A percentile compares a stretch with the other conserved stretches of the same genome.
Evolutionary conservation across 2,888 invertebrate genomes (phyloP).

Genomic region (Cecidostiba fungosa): DNA sequence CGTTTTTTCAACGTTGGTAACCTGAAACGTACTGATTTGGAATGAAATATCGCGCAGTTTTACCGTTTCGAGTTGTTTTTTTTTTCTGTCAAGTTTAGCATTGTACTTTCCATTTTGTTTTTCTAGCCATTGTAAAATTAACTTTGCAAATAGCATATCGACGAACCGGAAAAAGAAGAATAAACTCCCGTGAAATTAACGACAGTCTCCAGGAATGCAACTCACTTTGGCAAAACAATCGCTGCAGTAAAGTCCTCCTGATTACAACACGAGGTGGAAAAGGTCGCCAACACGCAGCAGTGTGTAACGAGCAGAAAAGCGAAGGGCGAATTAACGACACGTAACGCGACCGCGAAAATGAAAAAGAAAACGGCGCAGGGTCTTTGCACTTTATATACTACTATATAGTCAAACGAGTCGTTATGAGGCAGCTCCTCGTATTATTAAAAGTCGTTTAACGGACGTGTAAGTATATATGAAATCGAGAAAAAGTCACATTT

Average conservation of each 20-base stretch:
- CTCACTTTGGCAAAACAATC: slow-evolving; percentile 2
- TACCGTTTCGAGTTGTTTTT: neutral
- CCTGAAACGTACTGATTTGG: neutral
- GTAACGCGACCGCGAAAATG: slow-evolving; percentile 3
- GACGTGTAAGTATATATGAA: neutral
- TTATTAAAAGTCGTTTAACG: slow-evolving; percentile 49
- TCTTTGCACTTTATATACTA: neutral
- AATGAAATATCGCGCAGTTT: neutral
- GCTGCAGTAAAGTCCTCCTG: slow-evolving; percentile 8
- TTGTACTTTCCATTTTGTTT: neutral
- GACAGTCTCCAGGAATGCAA: neutral
- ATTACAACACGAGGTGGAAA: slow-evolving; percentile 4
- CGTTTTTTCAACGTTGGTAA: neutral
- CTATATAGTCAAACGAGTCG: slow-evolving; percentile 12
- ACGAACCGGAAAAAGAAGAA: neutral
- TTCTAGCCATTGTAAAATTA: neutral
- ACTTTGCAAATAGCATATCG: neutral
- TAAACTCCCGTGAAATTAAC: neutral
- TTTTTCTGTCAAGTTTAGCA: no score
- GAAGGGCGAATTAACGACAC: slow-evolving; percentile 38
- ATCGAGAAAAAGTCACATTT: slow-evolving; percentile 36
- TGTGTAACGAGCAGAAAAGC: neutral
- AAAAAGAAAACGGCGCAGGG: neutral
- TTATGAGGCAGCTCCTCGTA: slow-evolving; percentile 7
- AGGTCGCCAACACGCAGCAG: neutral